Base-by-base conservation (phyloP, 2,113 vertebrate genomes). In the Opisthocomus hoazin region DNA sequence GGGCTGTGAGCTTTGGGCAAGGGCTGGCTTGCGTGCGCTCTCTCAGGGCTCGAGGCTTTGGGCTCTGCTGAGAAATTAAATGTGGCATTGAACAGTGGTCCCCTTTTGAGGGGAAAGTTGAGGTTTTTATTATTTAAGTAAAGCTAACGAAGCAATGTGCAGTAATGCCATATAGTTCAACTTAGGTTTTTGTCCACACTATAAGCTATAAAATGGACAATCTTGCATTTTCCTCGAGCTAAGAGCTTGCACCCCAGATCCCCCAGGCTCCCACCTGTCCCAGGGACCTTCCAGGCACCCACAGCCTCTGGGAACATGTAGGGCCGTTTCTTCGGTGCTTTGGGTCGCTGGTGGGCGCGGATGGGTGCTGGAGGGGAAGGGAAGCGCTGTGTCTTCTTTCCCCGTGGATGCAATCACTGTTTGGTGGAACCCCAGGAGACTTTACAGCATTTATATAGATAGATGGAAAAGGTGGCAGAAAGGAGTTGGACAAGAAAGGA, bases 231-330 rank as follows among this genome's bases (percentile, higher is more conserved):
- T 12, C 23, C 30, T 64, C 1, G 5, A 69, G 27, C 17, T 50
- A 21, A 37, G 36, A 76, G 30, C 15, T 8, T 0, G 3, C 16
- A n/a, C 11, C 20, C 30, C 21, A 64, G 22, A 21, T 8, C 29
- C 17, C 12, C 6, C 39, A 7, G 19, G 22, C 12, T 77, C 26
- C 74, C 2, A 5, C 43, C 34, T 20, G 6, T n/a, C 37, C 41
- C 15, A 8, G 48, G 22, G 17, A 61, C 50, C 45, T 64, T 39
- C n/a, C 34, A 32, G 65, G 30, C 27, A 51, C 29, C 15, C 32
- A 5, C 15, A 58, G 50, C 30, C 41, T 29, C 7, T 43, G 58
- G 45, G 43, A 63, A 12, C 5, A 0, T 2, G 7, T 0, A 9
- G 53, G 14, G 7, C 63, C 4, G 1, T 50, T 71, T 26, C 19